phyloP scores from a whole-genome alignment of 37 sponge, comb jelly and placozoan species.

The Geodia barretti region DNA sequence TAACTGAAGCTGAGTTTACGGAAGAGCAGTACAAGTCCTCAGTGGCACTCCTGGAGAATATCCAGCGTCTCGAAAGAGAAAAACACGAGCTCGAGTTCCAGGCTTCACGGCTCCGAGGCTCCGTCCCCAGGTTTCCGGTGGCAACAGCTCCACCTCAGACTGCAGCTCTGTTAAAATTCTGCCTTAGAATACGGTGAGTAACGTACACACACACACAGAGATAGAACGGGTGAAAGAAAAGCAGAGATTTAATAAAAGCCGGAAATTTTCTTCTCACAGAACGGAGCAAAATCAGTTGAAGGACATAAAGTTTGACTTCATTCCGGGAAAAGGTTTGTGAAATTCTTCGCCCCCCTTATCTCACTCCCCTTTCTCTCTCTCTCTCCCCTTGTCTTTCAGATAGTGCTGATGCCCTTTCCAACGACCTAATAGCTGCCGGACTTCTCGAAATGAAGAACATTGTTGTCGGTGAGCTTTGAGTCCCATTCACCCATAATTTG shows the following conservation, averaged over 20 bases:
- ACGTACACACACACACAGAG: constrained; percentile 10
- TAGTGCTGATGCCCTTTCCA: constrained; percentile 64
- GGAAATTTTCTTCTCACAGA: constrained; percentile 29
- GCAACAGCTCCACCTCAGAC: constrained; percentile 1
- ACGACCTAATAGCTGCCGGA: constrained; percentile 66
- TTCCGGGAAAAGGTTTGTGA: constrained; percentile 54
- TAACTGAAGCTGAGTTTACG: constrained; percentile 15
- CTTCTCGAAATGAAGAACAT: constrained; percentile 59
- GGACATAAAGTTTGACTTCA: constrained; percentile 88
- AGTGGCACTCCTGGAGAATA: constrained; percentile 1
- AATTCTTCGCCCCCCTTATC: too few relatives aligned
- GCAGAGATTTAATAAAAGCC: not conserved
- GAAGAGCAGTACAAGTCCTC: constrained; percentile 7
- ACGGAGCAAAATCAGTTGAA: constrained; percentile 76
- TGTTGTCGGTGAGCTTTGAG: constrained; percentile 52
- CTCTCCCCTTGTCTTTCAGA: constrained; percentile 29
- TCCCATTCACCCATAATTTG: not conserved
- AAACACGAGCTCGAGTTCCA: constrained; percentile 49
- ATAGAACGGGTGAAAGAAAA: not conserved
- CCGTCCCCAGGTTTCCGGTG: not conserved
- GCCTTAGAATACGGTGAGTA: constrained; percentile 60
- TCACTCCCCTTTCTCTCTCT: not conserved
- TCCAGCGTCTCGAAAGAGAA: constrained; percentile 49
- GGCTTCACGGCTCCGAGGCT: not conserved
- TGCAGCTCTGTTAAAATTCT: constrained; percentile 40